Evolutionary conservation across 2,797 vertebrate genomes (phyloP), one percentile per base, ranked within the genome.

Genomic region (Microcaecilia unicolor): DNA sequence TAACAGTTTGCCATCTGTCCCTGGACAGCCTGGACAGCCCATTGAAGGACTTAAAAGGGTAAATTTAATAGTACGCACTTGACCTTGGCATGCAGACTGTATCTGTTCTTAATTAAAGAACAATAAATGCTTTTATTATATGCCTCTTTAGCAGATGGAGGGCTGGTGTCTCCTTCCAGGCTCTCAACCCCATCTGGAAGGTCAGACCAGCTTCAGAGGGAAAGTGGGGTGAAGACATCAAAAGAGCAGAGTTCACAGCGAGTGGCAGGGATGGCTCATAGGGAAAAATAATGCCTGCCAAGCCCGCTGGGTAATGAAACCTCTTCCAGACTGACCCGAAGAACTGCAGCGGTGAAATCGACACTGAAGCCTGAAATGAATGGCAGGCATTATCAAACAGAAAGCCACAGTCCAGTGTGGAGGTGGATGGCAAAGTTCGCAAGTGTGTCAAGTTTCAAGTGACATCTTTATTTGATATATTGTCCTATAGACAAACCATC

Each of bases 61-160:
- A 70, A 68, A 85, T 80, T 83, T 83, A 80, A 80, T 83, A 85
- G 82, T 77, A 75, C 77, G 76, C 61, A 69, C 74, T 84, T 80
- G 85, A 76, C 72, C 82, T 76, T 72, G 70, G 78, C 83, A 82
- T 75, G 61, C 76, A 83, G 63, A 67, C 70, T 55, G 70, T 80
- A 76, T 89, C 88, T 86, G 81, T 80, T 85, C 75, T 68, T 79
- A 75, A 71, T 83, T 77, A 79, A 74, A 75, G 74, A 76, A 89
- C 83, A 88, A 71, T 81, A 61, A 75, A 77, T 72, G 70, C 80
- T 72, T 83, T 85, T 83, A 77, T 83, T 83, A 82, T 28, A 73
- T 72, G 47, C 74, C 36, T 58, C 49, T 67, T 58, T 47, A 75
- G 78, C 87, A 90, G 89, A 90, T 87, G 89, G 88, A 82, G 29